phyloP scores from a whole-genome alignment of 2,888 invertebrate species.

The Metalampra italica region DNA sequence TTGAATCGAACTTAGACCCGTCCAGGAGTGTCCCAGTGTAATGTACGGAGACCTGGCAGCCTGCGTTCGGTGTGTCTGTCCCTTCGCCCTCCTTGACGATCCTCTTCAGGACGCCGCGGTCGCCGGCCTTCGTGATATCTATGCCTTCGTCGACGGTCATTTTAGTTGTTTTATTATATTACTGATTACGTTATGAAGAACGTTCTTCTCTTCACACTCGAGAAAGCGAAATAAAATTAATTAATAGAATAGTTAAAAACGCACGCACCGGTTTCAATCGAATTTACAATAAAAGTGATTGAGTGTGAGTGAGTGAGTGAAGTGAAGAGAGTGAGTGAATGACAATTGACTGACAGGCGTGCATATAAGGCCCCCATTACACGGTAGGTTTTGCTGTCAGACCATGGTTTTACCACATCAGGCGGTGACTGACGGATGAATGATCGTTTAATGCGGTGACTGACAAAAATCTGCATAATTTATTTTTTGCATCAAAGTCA shows the following conservation, averaged over 20 bases:
- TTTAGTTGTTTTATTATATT: not conserved
- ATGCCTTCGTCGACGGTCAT: conserved; percentile 70
- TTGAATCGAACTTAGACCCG: conserved; percentile 96
- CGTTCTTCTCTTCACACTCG: not conserved
- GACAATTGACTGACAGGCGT: too few relatives aligned
- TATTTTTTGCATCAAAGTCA: too few relatives aligned
- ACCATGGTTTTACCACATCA: too few relatives aligned
- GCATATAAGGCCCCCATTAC: too few relatives aligned
- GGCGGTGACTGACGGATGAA: too few relatives aligned
- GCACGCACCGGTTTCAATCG: conserved; percentile 16
- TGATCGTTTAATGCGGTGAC: too few relatives aligned
- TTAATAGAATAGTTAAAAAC: too few relatives aligned
- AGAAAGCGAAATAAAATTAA: too few relatives aligned
- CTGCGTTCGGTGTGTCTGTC: conserved; percentile 82
- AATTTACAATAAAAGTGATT: conserved; percentile 14
- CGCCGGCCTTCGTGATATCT: conserved; percentile 63
- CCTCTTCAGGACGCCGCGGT: conserved; percentile 89
- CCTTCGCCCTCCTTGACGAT: conserved; percentile 87
- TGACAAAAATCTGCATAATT: too few relatives aligned
- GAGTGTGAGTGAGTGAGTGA: not conserved
- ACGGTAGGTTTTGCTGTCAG: too few relatives aligned
- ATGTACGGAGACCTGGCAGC: conserved; percentile 86
- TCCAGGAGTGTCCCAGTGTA: conserved; percentile 93
- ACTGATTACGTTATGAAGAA: not conserved
- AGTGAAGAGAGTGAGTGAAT: too few relatives aligned